Percentiles rank a stretch among this genome's conserved stretches.
Conservation (phyloP, 2,888 invertebrate species). For the Aplocera efformata region DNA sequence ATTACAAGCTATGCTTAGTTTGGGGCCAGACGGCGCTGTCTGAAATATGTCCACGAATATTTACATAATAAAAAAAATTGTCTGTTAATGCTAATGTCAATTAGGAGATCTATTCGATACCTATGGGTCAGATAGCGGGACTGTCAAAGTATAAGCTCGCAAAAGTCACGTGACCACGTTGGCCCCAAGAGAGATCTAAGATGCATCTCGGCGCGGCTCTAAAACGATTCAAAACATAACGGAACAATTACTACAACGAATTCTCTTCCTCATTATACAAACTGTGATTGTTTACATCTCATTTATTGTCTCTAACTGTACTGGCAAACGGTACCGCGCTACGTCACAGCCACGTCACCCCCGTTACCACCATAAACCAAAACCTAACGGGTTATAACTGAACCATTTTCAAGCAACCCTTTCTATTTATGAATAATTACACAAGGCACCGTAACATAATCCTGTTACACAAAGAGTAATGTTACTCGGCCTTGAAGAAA, state of each 20-base stretch:
- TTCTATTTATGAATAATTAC: constrained; percentile 70
- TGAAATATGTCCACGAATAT: too few species aligned
- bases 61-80: too few species aligned
- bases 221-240: constrained; percentile 23
- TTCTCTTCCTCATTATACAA: constrained; percentile 55
- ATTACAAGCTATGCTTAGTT: too few species aligned
- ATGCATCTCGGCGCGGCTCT: neutral
- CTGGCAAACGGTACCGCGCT: constrained; percentile 28
- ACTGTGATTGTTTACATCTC: constrained; percentile 44
- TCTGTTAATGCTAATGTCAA: too few species aligned
- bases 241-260: constrained; percentile 16
- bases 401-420: constrained; percentile 72
- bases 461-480: constrained; percentile 65
- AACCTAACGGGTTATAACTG: constrained; percentile 55
- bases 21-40: too few species aligned
- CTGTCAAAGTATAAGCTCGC: too few species aligned
- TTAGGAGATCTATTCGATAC: too few species aligned
- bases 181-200: too few species aligned
- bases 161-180: too few species aligned
- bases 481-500: constrained; percentile 67
- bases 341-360: constrained; percentile 30
- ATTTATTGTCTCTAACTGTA: constrained; percentile 26
- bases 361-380: constrained; percentile 61
- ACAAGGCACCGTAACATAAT: constrained; percentile 69
- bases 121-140: too few species aligned